phyloP scores from a whole-genome alignment of 1,140 invertebrate species.

The Drosophila leontia region DNA sequence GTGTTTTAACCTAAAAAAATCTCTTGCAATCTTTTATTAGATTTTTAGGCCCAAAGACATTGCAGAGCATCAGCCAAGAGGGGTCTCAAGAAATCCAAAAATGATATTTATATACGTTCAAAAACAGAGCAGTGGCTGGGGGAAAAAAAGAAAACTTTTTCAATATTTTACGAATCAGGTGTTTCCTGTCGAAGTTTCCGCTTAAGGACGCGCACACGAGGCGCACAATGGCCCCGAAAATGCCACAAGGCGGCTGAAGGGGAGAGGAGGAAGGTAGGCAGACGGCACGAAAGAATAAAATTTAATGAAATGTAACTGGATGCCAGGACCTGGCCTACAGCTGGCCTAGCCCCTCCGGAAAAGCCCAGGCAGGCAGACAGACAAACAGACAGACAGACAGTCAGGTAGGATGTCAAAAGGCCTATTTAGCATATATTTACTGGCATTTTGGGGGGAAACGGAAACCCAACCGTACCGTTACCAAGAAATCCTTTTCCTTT shows the following conservation, averaged over 20 bases:
- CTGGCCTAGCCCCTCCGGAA: slow-evolving; percentile 17
- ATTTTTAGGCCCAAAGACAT: neutral
- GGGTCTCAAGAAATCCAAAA: slow-evolving; percentile 16
- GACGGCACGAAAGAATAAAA: slow-evolving; percentile 79
- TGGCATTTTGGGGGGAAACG: slow-evolving; percentile 31
- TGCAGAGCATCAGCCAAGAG: slow-evolving; percentile 28
- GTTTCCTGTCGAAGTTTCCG: slow-evolving; percentile 83
- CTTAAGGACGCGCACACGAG: slow-evolving; percentile 75
- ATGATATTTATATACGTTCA: neutral
- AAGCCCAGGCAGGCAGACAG: slow-evolving; percentile 26
- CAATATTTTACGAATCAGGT: slow-evolving; percentile 84
- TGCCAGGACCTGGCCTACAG: slow-evolving; percentile 41
- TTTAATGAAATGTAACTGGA: slow-evolving; percentile 84
- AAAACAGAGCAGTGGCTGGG: slow-evolving; percentile 4
- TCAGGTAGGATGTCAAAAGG: slow-evolving; percentile 81
- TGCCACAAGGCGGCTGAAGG: slow-evolving; percentile 34
- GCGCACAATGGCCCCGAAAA: slow-evolving; percentile 40
- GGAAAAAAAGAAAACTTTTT: slow-evolving; percentile 67
- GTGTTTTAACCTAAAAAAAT: neutral
- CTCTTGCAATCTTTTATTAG: no score
- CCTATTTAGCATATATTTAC: slow-evolving; percentile 83
- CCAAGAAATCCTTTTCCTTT: slow-evolving; percentile 72
- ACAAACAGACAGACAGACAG: slow-evolving; percentile 26
- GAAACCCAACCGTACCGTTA: slow-evolving; percentile 16
- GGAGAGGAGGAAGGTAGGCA: slow-evolving; percentile 8